A percentile compares a stretch with the other conserved stretches of the same genome.
phyloP scores from a whole-genome alignment of 2,797 vertebrate genomes.

The Muscicapa striata region DNA sequence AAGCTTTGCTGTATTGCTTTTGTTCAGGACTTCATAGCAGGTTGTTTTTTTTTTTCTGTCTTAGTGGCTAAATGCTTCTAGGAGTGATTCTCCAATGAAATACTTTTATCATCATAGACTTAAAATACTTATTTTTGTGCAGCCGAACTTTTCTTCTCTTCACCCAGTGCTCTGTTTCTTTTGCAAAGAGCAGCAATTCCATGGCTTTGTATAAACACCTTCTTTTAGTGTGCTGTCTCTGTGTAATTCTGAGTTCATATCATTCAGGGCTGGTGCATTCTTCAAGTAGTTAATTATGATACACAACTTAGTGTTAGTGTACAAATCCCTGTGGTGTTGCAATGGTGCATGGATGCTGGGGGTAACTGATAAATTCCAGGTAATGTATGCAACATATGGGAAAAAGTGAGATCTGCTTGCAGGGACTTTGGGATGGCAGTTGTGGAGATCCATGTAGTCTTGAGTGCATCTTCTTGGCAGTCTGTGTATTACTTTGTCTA shows the following conservation, averaged over 20 bases:
- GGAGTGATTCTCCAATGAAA: neutral
- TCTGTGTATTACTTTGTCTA: neutral
- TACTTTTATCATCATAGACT: neutral
- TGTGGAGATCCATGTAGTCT: neutral
- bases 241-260: neutral
- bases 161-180: neutral
- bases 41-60: neutral
- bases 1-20: neutral
- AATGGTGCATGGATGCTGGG: fast-evolving
- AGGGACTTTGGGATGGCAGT: neutral
- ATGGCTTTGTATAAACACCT: neutral
- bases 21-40: neutral
- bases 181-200: neutral
- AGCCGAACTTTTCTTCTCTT: neutral
- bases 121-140: neutral
- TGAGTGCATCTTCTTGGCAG: neutral
- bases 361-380: neutral
- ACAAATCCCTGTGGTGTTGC: neutral
- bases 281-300: neutral
- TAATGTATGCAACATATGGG: neutral
- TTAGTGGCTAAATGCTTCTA: neutral
- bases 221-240: neutral
- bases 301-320: neutral
- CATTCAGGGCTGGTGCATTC: neutral
- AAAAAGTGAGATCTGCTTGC: neutral